Percentiles rank a stretch among this genome's conserved stretches.
These are phyloP conservation scores for Pelecanoides urinatrix DNA, from an alignment of 2,113 vertebrate species.

Conservation along the genomic window DNA sequence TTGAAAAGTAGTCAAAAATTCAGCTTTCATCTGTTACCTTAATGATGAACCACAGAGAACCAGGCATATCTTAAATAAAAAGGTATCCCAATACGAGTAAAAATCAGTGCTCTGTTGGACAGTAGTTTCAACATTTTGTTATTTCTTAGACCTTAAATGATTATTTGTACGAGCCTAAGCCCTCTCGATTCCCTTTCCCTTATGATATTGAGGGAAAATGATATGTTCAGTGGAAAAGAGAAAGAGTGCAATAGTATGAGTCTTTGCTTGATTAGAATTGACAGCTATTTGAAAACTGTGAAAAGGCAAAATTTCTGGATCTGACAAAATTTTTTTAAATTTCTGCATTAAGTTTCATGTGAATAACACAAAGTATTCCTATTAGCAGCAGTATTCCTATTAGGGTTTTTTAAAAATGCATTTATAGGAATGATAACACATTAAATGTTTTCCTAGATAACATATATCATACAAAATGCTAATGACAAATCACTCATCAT, in stretches of 20 bases:
- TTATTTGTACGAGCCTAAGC: background rate
- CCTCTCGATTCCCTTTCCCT: background rate
- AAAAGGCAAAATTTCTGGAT: background rate
- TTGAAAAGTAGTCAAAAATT: background rate
- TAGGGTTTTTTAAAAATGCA: background rate
- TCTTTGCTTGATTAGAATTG: background rate
- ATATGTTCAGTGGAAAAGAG: background rate
- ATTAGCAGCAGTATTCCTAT: background rate
- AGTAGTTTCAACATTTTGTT: background rate
- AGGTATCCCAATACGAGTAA: background rate
- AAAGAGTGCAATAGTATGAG: background rate
- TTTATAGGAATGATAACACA: background rate
- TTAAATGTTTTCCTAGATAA: conserved; percentile 78
- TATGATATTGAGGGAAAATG: background rate
- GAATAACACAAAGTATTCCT: background rate
- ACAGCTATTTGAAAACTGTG: background rate
- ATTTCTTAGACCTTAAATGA: background rate
- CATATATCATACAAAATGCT: conserved; percentile 93
- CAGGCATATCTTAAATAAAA: background rate
- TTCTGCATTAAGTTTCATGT: background rate
- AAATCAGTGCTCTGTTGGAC: background rate
- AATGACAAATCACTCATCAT: conserved; percentile 92
- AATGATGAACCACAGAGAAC: background rate
- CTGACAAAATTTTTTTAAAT: background rate
- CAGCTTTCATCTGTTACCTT: background rate